Evolutionary conservation across 2,113 vertebrate species (phyloP).

Genomic region (Colistium nudipinnis): DNA sequence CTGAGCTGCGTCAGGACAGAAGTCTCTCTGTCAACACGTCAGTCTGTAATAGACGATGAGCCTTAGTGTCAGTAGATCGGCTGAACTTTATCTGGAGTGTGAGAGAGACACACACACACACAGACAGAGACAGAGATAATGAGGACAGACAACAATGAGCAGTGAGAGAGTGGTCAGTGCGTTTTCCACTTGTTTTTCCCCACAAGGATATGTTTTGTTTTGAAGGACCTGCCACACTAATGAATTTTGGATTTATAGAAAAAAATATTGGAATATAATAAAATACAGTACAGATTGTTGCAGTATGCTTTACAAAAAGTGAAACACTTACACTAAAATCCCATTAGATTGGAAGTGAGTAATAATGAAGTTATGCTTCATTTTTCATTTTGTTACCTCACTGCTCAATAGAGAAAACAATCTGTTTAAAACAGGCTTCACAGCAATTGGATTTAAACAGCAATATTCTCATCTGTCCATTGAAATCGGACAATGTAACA

Average conservation of each 20-base stretch:
- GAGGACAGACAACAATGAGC: constrained; percentile 18
- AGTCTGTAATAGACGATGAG: constrained; percentile 36
- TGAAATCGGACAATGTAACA: not conserved
- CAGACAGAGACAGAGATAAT: not conserved
- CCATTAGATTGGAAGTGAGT: too few species aligned
- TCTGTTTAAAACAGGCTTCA: not conserved
- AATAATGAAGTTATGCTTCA: too few species aligned
- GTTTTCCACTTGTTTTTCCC: constrained; percentile 15
- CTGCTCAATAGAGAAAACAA: too few species aligned
- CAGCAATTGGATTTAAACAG: not conserved
- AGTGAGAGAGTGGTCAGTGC: constrained; percentile 17
- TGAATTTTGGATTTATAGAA: too few species aligned
- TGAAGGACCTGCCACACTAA: too few species aligned
- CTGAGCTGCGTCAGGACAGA: constrained; percentile 52
- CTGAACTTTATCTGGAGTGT: constrained; percentile 26
- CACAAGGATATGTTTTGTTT: too few species aligned
- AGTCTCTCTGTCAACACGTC: constrained; percentile 49
- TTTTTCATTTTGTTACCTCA: too few species aligned
- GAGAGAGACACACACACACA: not conserved
- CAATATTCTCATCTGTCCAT: not conserved
- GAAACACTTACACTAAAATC: too few species aligned
- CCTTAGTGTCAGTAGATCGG: constrained; percentile 18
- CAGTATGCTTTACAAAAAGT: too few species aligned
- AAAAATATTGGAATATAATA: too few species aligned
- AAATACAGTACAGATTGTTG: too few species aligned